These are phyloP conservation scores for Epinotia nisella DNA, from an alignment of 2,888 invertebrate genomes.

Conservation along the genomic window DNA sequence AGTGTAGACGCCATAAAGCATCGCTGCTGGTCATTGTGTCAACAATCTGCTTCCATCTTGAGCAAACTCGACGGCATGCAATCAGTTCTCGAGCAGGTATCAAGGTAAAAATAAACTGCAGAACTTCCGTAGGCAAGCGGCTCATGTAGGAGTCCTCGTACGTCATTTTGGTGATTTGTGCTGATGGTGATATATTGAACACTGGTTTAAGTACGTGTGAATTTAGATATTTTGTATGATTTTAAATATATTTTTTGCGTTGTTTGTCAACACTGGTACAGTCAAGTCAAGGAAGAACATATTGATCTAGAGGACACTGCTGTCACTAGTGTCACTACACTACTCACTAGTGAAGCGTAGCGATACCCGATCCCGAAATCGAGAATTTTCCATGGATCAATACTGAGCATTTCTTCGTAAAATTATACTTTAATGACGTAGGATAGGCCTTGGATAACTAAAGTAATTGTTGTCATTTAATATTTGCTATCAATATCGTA, in stretches of 20 bases:
- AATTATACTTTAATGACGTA: too few relatives aligned
- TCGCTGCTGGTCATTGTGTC: conserved; percentile 60
- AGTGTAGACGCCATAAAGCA: conserved; percentile 61
- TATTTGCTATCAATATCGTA: too few relatives aligned
- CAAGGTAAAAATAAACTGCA: conserved; percentile 61
- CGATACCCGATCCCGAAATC: too few relatives aligned
- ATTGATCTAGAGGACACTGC: too few relatives aligned
- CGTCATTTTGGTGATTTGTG: conserved; percentile 25
- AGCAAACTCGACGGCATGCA: conserved; percentile 64
- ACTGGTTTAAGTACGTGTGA: conserved; percentile 12
- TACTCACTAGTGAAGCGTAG: too few relatives aligned
- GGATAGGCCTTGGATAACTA: too few relatives aligned
- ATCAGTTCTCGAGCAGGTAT: conserved; percentile 61
- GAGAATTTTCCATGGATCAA: too few relatives aligned
- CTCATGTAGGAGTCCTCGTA: conserved; percentile 47
- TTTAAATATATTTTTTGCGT: too few relatives aligned
- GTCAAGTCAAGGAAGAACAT: background rate
- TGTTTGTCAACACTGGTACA: conserved; percentile 41
- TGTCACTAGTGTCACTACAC: too few relatives aligned
- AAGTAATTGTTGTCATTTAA: too few relatives aligned
- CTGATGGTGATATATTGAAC: conserved; percentile 4
- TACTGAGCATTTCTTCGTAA: too few relatives aligned
- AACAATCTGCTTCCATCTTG: conserved; percentile 63
- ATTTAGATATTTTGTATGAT: conserved; percentile 3
- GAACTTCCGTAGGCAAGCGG: conserved; percentile 64